Conservation (phyloP, 2,888 invertebrate species). For the Pristionchus japonicus region DNA sequence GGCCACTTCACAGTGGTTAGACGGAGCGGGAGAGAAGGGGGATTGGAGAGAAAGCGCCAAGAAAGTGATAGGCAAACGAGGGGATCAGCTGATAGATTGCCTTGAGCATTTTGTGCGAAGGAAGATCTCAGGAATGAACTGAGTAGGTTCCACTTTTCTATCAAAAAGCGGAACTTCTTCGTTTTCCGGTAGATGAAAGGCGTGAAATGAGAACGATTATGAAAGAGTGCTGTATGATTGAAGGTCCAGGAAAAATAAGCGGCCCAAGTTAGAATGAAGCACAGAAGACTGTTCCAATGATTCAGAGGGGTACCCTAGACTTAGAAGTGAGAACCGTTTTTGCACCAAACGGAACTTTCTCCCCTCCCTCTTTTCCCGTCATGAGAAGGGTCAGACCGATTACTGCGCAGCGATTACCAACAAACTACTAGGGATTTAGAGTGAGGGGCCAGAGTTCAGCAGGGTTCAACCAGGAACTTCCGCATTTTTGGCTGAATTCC, state of each 20-base stretch:
- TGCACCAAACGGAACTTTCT: not conserved
- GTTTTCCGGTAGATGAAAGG: too few relatives aligned
- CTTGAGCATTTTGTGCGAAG: not conserved
- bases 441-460: not conserved
- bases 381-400: not conserved
- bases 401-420: not conserved
- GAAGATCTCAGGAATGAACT: not conserved
- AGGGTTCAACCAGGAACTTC: not conserved
- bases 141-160: too few relatives aligned
- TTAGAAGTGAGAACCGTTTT: not conserved
- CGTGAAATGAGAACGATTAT: too few relatives aligned
- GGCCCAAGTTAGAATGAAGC: too few relatives aligned
- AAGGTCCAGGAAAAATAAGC: too few relatives aligned
- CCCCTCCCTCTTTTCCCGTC: not conserved
- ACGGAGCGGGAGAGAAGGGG: not conserved
- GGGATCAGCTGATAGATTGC: constrained; percentile 1
- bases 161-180: too few relatives aligned
- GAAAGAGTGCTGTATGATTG: too few relatives aligned
- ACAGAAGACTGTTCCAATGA: not conserved
- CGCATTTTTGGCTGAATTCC: not conserved
- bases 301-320: not conserved
- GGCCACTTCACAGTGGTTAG: not conserved
- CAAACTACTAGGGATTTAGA: not conserved
- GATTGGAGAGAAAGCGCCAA: not conserved
- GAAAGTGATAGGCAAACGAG: not conserved